Base-by-base conservation (phyloP, 2,797 vertebrate species). In the Rhynchonycteris naso region DNA sequence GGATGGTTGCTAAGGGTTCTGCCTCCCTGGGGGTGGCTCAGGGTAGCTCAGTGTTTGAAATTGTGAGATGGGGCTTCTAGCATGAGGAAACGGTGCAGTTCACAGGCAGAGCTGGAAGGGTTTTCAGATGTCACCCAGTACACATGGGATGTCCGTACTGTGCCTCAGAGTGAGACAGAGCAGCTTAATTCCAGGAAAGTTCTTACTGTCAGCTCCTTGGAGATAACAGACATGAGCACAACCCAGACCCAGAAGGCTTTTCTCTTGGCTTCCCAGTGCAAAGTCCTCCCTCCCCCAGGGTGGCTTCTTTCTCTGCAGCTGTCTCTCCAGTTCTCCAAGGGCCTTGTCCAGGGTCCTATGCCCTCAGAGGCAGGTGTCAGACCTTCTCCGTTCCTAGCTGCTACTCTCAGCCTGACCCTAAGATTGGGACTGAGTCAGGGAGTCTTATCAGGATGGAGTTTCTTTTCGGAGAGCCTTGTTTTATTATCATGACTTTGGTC, bases 161-260 rank as follows among this genome's bases (percentile, higher is more conserved):
- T 9, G 47, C 38, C 69, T 61, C 78, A 43, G 10, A 59, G 43
- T 18, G 35, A 84, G 33, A 52, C 35, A 22, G 75, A 75, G 59
- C 43, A 7, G 7, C 12, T 14, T 0, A 16, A 66, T 21, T 33
- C 83, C 69, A 54, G 59, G 11, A 13, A 71, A 78, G 68, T 38
- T 74, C 80, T n/a, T 47, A 8, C n/a, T 1, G 0, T 24, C 21
- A 8, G 72, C 7, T 13, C 21, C 35, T 16, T 43, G 26, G n/a
- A 63, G 10, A 1, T 2, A 10, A 10, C 35, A 47, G 56, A 13
- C 12, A 4, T 1, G 0, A 0, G 2, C 16, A 9, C 71, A 2
- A 13, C 33, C 38, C 52, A 30, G 79, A 21, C n/a, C 47, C 88
- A 63, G 74, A 50, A 30, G 75, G 63, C 65, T 66, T 24, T 66